A percentile compares a stretch with the other conserved stretches of the same genome.
Conservation (phyloP, 2,797 vertebrate species). For the Brachyrhaphis roseni region DNA sequence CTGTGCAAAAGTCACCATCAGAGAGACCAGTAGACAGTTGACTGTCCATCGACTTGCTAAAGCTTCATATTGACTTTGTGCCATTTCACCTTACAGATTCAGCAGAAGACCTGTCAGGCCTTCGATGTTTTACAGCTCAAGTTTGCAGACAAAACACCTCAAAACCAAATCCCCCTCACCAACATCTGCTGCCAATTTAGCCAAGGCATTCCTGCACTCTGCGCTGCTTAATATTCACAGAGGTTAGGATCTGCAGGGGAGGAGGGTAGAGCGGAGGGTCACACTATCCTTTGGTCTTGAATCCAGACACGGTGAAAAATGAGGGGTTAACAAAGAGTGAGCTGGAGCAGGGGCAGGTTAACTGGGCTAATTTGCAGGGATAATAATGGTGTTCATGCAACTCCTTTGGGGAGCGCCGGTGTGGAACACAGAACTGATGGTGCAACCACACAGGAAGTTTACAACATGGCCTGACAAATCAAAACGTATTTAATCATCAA, state of each 20-base stretch:
- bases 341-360: conserved; percentile 71
- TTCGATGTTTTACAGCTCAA: conserved; percentile 76
- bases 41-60: conserved; percentile 43
- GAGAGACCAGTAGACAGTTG: conserved; percentile 46
- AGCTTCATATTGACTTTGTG: conserved; percentile 41
- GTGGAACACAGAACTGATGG: conserved; percentile 71
- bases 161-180: conserved; percentile 71
- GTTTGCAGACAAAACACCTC: conserved; percentile 82
- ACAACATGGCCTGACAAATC: conserved; percentile 75
- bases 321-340: conserved; percentile 79
- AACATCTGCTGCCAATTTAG: conserved; percentile 86
- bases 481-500: conserved; percentile 82
- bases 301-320: conserved; percentile 79
- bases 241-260: conserved; percentile 75
- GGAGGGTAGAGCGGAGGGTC: conserved; percentile 32
- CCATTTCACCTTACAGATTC: conserved; percentile 58
- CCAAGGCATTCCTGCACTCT: conserved; percentile 77
- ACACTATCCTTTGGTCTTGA: conserved; percentile 49
- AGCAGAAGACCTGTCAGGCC: conserved; percentile 71
- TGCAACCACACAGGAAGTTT: conserved; percentile 83
- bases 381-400: conserved; percentile 76
- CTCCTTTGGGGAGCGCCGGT: conserved; percentile 67
- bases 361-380: conserved; percentile 79
- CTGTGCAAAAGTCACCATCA: conserved; percentile 63
- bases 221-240: conserved; percentile 84